Evolutionary conservation across 2,888 invertebrate species (phyloP), one percentile per base, ranked within the genome.

Genomic region (Romanomermis culicivorax): DNA sequence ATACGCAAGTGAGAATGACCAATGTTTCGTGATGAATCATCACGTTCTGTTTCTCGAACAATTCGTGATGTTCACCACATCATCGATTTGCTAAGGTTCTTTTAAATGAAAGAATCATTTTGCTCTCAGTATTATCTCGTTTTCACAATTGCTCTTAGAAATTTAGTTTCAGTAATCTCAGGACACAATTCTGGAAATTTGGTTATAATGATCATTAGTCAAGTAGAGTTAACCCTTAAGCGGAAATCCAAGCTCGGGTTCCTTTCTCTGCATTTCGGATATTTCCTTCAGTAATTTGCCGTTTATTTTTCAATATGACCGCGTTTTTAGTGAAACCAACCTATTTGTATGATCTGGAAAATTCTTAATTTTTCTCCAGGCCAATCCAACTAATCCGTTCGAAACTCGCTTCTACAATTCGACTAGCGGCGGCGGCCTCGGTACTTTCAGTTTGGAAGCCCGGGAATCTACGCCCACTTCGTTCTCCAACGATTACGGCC

Each of bases 1-100:
- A 97, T 74, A 91, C 91, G 42, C 91, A 91, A 74, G 66, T 65
- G 2, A 30, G 47, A 50, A 36, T 36, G 7, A 36, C 17, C 17
- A 11, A 17, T 36, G 17, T 36, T 36, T 36, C 36, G 7, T 17
- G 17, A 11, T 11, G 17, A 36, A 11, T 11, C 11, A 36, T 36
- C 17, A 36, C 17, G 36, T 36, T 17, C 17, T 17, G 36, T 36
- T 36, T 17, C n/a, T n/a, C n/a, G n/a, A n/a, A n/a, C n/a, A n/a
- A n/a, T n/a, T n/a, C n/a, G n/a, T n/a, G n/a, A n/a, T n/a, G n/a
- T n/a, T n/a, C n/a, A n/a, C n/a, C n/a, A n/a, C n/a, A n/a, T n/a
- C n/a, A n/a, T n/a, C n/a, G n/a, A n/a, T n/a, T n/a, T n/a, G n/a
- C n/a, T n/a, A n/a, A n/a, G n/a, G n/a, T n/a, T n/a, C n/a, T n/a